Evolutionary conservation across 1,140 invertebrate species (phyloP).

Genomic region (Orussus abietinus): DNA sequence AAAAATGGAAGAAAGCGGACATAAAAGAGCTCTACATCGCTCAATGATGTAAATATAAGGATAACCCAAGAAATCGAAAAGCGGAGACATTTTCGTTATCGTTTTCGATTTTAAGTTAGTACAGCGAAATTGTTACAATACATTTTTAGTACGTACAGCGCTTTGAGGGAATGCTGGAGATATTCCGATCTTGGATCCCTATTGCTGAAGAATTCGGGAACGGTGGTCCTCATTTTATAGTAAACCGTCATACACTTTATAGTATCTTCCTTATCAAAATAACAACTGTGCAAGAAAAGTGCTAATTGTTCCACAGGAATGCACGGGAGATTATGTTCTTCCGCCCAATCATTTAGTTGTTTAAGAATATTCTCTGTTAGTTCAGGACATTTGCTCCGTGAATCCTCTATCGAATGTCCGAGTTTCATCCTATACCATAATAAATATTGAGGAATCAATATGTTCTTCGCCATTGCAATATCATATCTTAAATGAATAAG

Average conservation of each 20-base stretch:
- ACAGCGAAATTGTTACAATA: too few relatives aligned
- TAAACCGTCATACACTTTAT: constrained; percentile 60
- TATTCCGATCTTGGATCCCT: constrained; percentile 45
- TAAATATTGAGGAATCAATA: too few relatives aligned
- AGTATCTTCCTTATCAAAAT: constrained; percentile 53
- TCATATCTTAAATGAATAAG: too few relatives aligned
- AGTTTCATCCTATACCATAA: constrained; percentile 41
- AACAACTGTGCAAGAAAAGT: constrained; percentile 60
- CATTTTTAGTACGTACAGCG: constrained; percentile 41
- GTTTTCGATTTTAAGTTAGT: too few relatives aligned
- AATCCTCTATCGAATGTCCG: constrained; percentile 32
- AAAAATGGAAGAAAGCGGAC: too few relatives aligned
- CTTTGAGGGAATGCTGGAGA: constrained; percentile 41
- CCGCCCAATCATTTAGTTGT: constrained; percentile 29
- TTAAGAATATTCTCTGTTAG: constrained; percentile 31
- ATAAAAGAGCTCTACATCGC: too few relatives aligned
- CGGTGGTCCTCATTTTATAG: constrained; percentile 54
- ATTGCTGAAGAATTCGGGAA: constrained; percentile 59
- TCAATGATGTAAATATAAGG: too few relatives aligned
- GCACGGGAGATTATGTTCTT: constrained; percentile 20
- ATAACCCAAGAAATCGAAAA: too few relatives aligned
- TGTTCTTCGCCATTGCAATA: too few relatives aligned
- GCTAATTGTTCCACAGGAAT: constrained; percentile 48
- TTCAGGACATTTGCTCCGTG: constrained; percentile 28
- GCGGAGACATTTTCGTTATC: too few relatives aligned